Conservation (phyloP, 2,888 invertebrate genomes). For the Drosophila nigricruria region DNA sequence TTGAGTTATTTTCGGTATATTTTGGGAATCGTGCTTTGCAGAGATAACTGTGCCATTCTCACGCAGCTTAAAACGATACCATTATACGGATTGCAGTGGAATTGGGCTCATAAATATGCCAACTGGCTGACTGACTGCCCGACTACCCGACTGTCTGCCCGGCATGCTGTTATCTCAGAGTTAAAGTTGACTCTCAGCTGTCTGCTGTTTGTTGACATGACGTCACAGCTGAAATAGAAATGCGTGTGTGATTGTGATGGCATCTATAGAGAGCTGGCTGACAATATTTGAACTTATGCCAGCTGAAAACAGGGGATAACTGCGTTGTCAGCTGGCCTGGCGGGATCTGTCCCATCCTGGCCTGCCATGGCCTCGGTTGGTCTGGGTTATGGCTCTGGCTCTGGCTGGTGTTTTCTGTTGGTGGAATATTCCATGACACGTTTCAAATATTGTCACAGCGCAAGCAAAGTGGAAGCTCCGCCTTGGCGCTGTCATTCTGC, state of each 20-base stretch:
- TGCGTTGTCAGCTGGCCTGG: slow-evolving; percentile 30
- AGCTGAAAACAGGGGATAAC: slow-evolving; percentile 48
- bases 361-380: background rate
- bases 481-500: slow-evolving; percentile 45
- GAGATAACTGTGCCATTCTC: slow-evolving; percentile 72
- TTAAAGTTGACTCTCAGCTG: slow-evolving; percentile 33
- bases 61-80: slow-evolving; percentile 64
- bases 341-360: slow-evolving; percentile 26
- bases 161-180: slow-evolving; percentile 35
- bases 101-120: slow-evolving; percentile 71
- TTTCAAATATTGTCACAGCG: slow-evolving; percentile 73
- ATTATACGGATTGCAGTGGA: slow-evolving; percentile 58
- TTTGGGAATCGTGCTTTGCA: slow-evolving; percentile 20
- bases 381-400: slow-evolving; percentile 22
- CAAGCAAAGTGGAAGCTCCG: slow-evolving; percentile 61
- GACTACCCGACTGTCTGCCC: slow-evolving; percentile 41
- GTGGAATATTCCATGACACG: slow-evolving; percentile 78
- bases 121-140: slow-evolving; percentile 45
- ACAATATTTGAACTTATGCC: slow-evolving; percentile 70
- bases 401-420: slow-evolving; percentile 24
- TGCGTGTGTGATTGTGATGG: slow-evolving; percentile 6
- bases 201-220: slow-evolving; percentile 42
- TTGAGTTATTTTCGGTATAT: slow-evolving; percentile 25
- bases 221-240: slow-evolving; percentile 65
- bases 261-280: slow-evolving; percentile 37